Base-by-base conservation (phyloP, 1,140 invertebrate genomes). In the Campodea augens region DNA sequence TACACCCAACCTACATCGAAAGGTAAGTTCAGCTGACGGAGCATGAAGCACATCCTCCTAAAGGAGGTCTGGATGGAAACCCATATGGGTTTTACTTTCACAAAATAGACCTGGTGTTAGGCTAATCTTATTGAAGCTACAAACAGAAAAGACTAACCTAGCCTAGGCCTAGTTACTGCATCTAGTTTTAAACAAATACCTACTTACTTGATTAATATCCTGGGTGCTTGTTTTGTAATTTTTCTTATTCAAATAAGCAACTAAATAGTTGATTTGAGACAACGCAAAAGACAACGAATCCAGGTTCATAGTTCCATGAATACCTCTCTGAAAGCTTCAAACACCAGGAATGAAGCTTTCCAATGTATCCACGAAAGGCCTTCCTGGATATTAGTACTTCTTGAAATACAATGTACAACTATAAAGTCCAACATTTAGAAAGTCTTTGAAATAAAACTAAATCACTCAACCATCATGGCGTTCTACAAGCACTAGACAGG, bases 261-360 rank as follows among this genome's bases (percentile, higher is more conserved):
- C 81, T 69, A 90, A 83, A 81, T 84, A 85, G 81, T 78, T 83
- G 72, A 93, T 92, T 80, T 92, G 85, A 75, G 84, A 85, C 78
- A 91, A 81, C 74, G 86, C 85, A 81, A 89, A 87, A 75, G 83
- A 88, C 76, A 88, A 78, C 76, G 87, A 81, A 75, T 91, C 86
- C 75, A 90, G 83, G 83, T 90, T 91, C 88, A 93, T 92, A 87
- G 81, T 91, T 91, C 83, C 79, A 86, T 87, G 76, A 81, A 82
- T 70, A 68, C 72, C 66, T 71, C 72, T 67, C 73, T 71, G 73
- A 75, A 75, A 75, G 74, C 74, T 78, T 81, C 77, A 81, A 80
- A 77, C n/a, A n/a, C n/a, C 70, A 69, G 63, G 68, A 75, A 80
- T 80, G 77, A 81, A 81, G 78, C 77, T 79, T 79, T 75, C 74